These are phyloP conservation scores for Odocoileus hemionus DNA, from an alignment of 2,113 vertebrate genomes.

Conservation along the genomic window DNA sequence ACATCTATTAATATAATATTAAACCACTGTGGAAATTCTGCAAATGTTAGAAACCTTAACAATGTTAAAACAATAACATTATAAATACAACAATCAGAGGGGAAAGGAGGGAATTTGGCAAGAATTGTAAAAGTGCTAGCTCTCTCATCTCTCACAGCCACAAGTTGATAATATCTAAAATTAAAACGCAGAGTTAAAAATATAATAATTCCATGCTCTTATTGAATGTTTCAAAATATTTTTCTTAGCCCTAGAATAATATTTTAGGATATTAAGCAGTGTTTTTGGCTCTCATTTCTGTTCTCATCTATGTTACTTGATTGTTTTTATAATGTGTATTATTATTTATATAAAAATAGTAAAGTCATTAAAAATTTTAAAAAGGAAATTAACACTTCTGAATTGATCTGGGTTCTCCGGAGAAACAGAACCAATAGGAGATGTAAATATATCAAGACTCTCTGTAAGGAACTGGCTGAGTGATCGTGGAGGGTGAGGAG, in stretches of 20 bases:
- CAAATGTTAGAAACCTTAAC: not conserved
- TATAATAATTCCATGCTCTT: not conserved
- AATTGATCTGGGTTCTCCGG: not conserved
- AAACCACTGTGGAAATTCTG: not conserved
- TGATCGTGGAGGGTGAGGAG: rapidly evolving
- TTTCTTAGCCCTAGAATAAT: not conserved
- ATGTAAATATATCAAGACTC: rapidly evolving
- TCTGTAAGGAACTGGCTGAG: not conserved
- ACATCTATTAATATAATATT: not conserved
- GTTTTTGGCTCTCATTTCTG: not conserved
- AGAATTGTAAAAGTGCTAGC: not conserved
- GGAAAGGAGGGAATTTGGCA: not conserved
- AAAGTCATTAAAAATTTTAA: not conserved
- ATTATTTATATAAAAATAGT: not conserved
- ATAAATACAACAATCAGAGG: not conserved
- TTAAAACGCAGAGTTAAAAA: not conserved
- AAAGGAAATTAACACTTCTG: not conserved
- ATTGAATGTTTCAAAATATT: not conserved
- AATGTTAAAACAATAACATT: not conserved
- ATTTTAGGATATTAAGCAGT: not conserved
- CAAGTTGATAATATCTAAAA: not conserved
- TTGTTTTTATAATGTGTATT: not conserved
- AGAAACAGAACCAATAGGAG: not conserved
- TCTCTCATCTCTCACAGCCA: not conserved
- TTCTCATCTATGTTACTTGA: not conserved